These are phyloP conservation scores for Leuctra nigra DNA, from an alignment of 2,888 invertebrate species.

Conservation along the genomic window DNA sequence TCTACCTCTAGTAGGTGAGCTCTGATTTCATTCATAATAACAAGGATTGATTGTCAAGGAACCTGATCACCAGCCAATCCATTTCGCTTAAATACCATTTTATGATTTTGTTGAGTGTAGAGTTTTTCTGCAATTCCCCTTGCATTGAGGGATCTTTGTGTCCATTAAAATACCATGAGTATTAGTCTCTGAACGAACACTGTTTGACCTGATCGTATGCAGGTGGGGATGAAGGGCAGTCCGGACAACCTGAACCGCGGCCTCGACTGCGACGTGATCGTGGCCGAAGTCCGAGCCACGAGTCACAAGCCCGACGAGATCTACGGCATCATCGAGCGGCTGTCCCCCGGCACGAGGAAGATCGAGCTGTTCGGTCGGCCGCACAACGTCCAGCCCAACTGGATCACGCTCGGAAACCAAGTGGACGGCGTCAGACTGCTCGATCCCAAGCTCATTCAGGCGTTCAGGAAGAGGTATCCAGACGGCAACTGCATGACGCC, in stretches of 20 bases:
- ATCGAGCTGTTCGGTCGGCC: conserved; percentile 95
- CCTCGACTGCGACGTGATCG: conserved; percentile 95
- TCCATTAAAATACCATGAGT: too few relatives aligned
- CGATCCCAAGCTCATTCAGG: conserved; percentile 83
- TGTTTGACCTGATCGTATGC: conserved; percentile 24
- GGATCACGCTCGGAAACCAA: conserved; percentile 97
- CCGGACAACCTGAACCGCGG: conserved; percentile 87
- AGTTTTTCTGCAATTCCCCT: too few relatives aligned
- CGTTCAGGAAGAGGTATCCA: conserved; percentile 87
- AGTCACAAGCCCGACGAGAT: conserved; percentile 98
- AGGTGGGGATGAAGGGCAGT: conserved; percentile 93
- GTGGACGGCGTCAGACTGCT: conserved; percentile 89
- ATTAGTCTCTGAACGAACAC: too few relatives aligned
- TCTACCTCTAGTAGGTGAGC: too few relatives aligned
- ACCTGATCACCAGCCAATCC: too few relatives aligned
- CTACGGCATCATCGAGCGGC: conserved; percentile 93
- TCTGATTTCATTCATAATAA: too few relatives aligned
- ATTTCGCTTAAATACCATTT: too few relatives aligned
- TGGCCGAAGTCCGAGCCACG: conserved; percentile 95
- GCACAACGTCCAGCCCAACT: conserved; percentile 97
- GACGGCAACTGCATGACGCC: conserved; percentile 67
- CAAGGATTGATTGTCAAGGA: too few relatives aligned
- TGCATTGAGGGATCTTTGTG: too few relatives aligned
- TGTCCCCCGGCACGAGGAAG: conserved; percentile 94
- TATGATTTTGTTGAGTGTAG: too few relatives aligned